Percentiles rank a stretch among this genome's conserved stretches.
These are phyloP conservation scores for Porites lobata DNA, from an alignment of 92 coral and sea anemone species.

Conservation along the genomic window DNA sequence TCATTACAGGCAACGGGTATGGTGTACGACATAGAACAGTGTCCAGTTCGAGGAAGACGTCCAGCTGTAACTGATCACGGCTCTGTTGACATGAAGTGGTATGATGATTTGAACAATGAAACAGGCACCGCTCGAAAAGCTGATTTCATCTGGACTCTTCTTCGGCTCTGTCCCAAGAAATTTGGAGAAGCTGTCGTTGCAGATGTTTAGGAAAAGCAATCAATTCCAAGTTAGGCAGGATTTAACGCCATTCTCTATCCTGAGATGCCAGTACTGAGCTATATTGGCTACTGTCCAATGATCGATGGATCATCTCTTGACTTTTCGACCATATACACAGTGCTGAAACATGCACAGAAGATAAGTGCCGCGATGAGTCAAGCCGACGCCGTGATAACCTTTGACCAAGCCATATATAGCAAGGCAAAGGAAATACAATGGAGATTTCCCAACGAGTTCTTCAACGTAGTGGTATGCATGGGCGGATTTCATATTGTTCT, in stretches of 20 bases:
- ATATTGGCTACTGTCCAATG: too few species aligned
- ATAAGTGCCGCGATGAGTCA: constrained; percentile 62
- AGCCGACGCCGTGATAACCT: constrained; percentile 66
- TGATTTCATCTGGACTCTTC: neutral
- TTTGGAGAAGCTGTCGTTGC: neutral
- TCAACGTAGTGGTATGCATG: too few species aligned
- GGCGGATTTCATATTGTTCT: too few species aligned
- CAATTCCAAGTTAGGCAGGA: neutral
- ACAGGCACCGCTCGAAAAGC: constrained; percentile 10
- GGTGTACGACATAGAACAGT: constrained; percentile 43
- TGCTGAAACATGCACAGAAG: neutral
- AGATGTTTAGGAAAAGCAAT: too few species aligned
- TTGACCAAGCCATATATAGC: constrained; percentile 42
- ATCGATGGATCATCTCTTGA: too few species aligned
- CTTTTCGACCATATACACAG: too few species aligned
- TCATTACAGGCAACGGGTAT: constrained; percentile 50
- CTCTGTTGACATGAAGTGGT: too few species aligned
- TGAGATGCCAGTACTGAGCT: too few species aligned
- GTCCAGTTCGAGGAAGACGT: constrained; percentile 50
- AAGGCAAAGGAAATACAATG: constrained; percentile 78
- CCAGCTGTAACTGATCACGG: constrained; percentile 42
- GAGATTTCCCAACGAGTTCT: constrained; percentile 39
- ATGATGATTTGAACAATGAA: constrained; percentile 11
- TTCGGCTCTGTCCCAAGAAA: too few species aligned
- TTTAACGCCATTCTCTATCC: neutral